A percentile compares a stretch with the other conserved stretches of the same genome.
phyloP scores from a whole-genome alignment of 2,113 vertebrate genomes.

The Megaceryle torquata region DNA sequence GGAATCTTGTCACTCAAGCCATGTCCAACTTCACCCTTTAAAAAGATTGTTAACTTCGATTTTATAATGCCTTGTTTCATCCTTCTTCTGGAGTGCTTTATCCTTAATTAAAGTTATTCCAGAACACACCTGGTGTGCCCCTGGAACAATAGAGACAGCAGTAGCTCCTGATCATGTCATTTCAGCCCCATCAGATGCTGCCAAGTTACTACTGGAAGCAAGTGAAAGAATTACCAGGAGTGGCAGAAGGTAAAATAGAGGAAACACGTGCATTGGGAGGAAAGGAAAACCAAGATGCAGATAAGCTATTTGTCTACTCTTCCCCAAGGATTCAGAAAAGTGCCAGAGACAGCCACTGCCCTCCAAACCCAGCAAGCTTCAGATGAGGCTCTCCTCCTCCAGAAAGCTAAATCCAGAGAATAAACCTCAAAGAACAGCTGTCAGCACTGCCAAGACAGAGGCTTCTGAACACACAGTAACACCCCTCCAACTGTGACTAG shows the following conservation, averaged over 20 bases:
- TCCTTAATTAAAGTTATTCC: not conserved
- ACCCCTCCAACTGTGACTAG: not conserved
- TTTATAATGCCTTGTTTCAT: not conserved
- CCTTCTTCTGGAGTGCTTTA: not conserved
- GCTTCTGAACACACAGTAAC: not conserved
- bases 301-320: not conserved
- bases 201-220: not conserved
- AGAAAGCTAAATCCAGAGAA: not conserved
- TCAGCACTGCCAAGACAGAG: not conserved
- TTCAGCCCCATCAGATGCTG: not conserved
- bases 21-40: not conserved
- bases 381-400: not conserved
- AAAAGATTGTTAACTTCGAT: not conserved
- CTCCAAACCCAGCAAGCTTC: not conserved
- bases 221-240: not conserved
- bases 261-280: rapidly evolving
- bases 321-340: not conserved
- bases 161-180: not conserved
- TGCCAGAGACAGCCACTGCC: not conserved
- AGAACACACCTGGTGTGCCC: not conserved
- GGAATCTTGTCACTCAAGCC: slow-evolving; percentile 43
- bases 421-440: not conserved
- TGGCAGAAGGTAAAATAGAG: not conserved
- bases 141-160: not conserved
- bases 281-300: not conserved